Percentiles rank a stretch among this genome's conserved stretches.
phyloP scores from a whole-genome alignment of 2,113 vertebrate species.

The Larimichthys crocea region DNA sequence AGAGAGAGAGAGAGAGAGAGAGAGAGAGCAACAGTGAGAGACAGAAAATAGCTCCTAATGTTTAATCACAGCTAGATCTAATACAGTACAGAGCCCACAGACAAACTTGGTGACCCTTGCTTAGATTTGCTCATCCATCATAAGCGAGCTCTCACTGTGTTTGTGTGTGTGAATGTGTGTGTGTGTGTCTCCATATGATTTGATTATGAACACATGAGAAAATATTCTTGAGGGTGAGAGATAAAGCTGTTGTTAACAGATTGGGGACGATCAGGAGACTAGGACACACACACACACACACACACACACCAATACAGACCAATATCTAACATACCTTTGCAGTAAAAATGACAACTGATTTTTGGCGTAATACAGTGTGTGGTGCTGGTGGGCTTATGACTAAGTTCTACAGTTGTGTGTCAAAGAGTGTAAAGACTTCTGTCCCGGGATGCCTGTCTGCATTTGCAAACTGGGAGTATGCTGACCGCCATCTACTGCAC shows the following conservation, averaged over 20 bases:
- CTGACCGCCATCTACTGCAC: too few relatives aligned
- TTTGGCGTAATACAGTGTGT: too few relatives aligned
- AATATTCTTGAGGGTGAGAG: not conserved
- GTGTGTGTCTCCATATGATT: conserved; percentile 33
- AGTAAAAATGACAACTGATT: too few relatives aligned
- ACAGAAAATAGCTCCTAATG: conserved; percentile 56
- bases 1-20: not conserved
- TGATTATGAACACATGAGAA: conserved; percentile 39
- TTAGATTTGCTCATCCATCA: conserved; percentile 57
- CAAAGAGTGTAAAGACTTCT: too few relatives aligned
- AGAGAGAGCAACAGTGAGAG: conserved; percentile 12
- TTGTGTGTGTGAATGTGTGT: not conserved
- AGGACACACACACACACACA: not conserved
- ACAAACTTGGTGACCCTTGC: conserved; percentile 52
- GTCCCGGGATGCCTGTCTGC: too few relatives aligned
- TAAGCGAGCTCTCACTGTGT: conserved; percentile 1
- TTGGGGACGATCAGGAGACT: conserved; percentile 10
- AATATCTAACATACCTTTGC: too few relatives aligned
- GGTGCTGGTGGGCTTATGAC: too few relatives aligned
- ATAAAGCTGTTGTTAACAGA: conserved; percentile 34
- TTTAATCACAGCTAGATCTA: conserved; percentile 68
- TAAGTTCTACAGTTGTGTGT: too few relatives aligned
- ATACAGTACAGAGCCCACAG: conserved; percentile 47
- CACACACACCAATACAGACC: not conserved
- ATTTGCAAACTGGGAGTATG: too few relatives aligned